These are phyloP conservation scores for Cathartes aura DNA, from an alignment of 2,113 vertebrate species.

Conservation along the genomic window DNA sequence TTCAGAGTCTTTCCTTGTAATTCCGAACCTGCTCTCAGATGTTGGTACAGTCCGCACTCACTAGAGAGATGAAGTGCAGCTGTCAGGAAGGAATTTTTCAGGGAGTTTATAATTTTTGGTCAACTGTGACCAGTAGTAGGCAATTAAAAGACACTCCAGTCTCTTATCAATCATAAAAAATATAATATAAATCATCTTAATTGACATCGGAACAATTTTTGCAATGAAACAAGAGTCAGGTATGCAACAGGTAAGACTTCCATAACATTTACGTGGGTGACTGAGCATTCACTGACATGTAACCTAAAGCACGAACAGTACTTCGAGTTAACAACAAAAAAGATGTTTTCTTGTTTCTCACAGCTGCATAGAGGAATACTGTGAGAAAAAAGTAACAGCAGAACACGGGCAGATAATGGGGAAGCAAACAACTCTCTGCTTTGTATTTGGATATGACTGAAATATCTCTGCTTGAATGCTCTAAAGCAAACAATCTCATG, in stretches of 20 bases:
- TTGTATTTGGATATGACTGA: not conserved
- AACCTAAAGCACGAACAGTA: not conserved
- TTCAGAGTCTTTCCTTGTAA: not conserved
- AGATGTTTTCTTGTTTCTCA: not conserved
- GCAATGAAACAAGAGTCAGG: not conserved
- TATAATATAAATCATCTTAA: not conserved
- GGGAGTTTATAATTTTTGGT: not conserved
- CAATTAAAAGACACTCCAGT: not conserved
- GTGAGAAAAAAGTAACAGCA: not conserved
- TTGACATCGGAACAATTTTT: not conserved
- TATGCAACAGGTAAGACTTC: not conserved
- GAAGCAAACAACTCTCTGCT: not conserved
- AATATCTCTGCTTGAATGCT: not conserved
- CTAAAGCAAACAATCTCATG: not conserved
- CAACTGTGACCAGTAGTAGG: not conserved
- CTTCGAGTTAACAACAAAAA: not conserved
- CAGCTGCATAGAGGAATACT: not conserved
- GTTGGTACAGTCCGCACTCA: rapidly evolving
- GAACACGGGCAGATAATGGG: not conserved
- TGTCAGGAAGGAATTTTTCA: not conserved
- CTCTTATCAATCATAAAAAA: not conserved
- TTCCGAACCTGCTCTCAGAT: not conserved
- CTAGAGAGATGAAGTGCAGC: not conserved
- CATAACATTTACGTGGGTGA: not conserved
- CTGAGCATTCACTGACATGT: not conserved